These are phyloP conservation scores for Danio aesculapii DNA, from an alignment of 2,797 vertebrate genomes.

Conservation along the genomic window DNA sequence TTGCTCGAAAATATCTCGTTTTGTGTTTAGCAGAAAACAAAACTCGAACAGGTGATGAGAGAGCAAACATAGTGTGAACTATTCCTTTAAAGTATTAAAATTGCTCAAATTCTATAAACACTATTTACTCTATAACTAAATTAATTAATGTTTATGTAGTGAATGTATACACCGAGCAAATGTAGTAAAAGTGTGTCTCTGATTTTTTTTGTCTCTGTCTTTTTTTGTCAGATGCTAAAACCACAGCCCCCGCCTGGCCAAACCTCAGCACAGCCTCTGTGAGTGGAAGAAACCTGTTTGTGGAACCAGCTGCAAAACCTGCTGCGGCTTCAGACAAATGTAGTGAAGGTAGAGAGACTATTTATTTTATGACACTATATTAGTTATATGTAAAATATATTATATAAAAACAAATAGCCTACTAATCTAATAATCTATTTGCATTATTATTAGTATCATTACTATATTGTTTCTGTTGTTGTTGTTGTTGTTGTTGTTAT, in stretches of 20 bases:
- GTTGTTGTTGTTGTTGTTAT: too few relatives aligned
- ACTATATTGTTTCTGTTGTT: too few relatives aligned
- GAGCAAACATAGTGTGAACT: too few relatives aligned
- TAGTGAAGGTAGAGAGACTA: slow-evolving; percentile 64
- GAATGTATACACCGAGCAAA: too few relatives aligned
- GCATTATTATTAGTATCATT: too few relatives aligned
- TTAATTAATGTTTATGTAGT: neutral
- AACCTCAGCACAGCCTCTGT: slow-evolving; percentile 70
- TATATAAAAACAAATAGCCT: too few relatives aligned
- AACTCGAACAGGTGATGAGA: too few relatives aligned
- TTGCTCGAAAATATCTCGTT: too few relatives aligned
- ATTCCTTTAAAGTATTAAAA: neutral
- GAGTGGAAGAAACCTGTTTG: slow-evolving; percentile 69
- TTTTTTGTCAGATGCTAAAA: slow-evolving; percentile 81
- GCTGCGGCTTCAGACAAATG: neutral
- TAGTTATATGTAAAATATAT: too few relatives aligned
- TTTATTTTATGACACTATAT: too few relatives aligned
- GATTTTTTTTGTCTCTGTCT: neutral
- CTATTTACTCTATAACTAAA: neutral
- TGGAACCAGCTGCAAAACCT: slow-evolving; percentile 63
- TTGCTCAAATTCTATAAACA: neutral
- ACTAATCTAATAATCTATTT: too few relatives aligned
- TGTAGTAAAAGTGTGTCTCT: neutral
- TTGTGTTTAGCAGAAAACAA: too few relatives aligned
- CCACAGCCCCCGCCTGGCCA: slow-evolving; percentile 88